Conservation (phyloP, 2,113 vertebrate genomes). For the Dasyprocta punctata region DNA sequence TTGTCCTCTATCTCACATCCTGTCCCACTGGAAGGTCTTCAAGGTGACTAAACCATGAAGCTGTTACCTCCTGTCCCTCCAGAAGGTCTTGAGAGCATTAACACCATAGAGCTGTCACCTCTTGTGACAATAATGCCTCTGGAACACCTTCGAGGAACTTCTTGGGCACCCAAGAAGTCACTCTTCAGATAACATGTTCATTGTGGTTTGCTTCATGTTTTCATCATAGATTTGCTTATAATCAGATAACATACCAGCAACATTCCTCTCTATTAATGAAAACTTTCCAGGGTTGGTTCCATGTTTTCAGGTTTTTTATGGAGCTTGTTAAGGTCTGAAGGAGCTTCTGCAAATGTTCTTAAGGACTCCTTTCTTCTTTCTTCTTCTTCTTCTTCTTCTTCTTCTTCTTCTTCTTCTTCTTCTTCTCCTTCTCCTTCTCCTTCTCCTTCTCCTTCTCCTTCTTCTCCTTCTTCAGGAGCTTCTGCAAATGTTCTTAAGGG, state of each 20-base stretch:
- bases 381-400: no score
- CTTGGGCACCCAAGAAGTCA: background rate
- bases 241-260: background rate
- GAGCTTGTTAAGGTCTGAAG: background rate
- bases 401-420: no score
- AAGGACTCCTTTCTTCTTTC: no score
- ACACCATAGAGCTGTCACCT: background rate
- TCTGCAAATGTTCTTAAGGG: background rate
- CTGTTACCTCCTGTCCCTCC: background rate
- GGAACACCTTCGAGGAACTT: background rate
- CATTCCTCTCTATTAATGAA: background rate
- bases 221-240: background rate
- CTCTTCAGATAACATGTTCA: background rate
- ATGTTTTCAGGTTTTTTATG: background rate
- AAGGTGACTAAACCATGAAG: background rate
- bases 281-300: no score
- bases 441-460: no score
- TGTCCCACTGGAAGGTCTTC: background rate
- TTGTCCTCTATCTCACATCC: background rate
- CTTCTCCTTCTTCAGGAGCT: background rate
- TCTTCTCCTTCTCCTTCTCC: no score
- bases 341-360: background rate
- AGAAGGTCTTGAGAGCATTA: background rate
- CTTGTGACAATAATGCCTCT: background rate
- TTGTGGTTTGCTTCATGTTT: background rate